These are phyloP conservation scores for Corythaeola cristata DNA, from an alignment of 2,113 vertebrate genomes.

Conservation along the genomic window DNA sequence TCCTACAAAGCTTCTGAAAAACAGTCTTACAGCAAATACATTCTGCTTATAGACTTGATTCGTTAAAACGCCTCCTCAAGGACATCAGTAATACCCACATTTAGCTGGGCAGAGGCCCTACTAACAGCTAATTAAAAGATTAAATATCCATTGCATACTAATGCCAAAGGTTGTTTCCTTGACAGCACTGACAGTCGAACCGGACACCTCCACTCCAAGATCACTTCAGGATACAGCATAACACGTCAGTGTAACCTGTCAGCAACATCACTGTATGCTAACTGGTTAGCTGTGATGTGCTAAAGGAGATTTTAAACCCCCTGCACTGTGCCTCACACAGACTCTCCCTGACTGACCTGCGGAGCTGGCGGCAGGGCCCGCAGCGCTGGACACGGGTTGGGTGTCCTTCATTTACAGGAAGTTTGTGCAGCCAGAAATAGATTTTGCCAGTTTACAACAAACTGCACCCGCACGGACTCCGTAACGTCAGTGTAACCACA, in stretches of 20 bases:
- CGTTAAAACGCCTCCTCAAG: not conserved
- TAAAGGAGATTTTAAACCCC: not conserved
- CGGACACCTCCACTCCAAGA: too few relatives aligned
- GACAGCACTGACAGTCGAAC: fast-evolving
- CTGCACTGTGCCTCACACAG: too few relatives aligned
- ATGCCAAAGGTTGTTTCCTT: not conserved
- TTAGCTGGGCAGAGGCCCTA: not conserved
- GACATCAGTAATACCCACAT: fast-evolving
- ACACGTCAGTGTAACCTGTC: fast-evolving
- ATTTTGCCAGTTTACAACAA: not conserved
- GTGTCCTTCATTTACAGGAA: too few relatives aligned
- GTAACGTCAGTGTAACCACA: fast-evolving
- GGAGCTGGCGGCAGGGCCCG: not conserved
- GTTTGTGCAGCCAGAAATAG: not conserved
- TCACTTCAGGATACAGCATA: not conserved
- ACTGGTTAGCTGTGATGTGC: fast-evolving
- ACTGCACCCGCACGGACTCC: not conserved
- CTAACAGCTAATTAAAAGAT: fast-evolving
- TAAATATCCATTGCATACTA: not conserved
- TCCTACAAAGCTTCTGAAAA: not conserved
- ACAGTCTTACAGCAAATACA: fast-evolving
- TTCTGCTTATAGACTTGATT: not conserved
- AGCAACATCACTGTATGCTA: too few relatives aligned
- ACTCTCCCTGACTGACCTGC: fast-evolving
- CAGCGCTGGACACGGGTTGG: not conserved